phyloP scores from a whole-genome alignment of 2,797 vertebrate genomes.

The Myotis daubentonii region DNA sequence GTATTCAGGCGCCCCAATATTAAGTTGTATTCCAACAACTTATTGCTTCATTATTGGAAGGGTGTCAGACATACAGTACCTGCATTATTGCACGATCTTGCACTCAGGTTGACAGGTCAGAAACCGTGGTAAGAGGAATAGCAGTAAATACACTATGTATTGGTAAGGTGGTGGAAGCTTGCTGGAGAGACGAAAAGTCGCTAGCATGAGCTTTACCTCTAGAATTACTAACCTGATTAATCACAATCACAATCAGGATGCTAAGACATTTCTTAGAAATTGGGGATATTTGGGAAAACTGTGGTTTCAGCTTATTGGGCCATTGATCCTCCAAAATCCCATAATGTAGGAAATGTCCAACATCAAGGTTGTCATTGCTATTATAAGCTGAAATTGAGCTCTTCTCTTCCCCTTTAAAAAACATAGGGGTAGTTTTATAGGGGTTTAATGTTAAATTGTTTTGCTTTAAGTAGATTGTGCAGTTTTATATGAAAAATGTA shows the following conservation, averaged over 20 bases:
- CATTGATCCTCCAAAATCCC: constrained; percentile 47
- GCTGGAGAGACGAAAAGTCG: constrained; percentile 81
- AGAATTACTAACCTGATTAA: constrained; percentile 81
- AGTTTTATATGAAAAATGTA: constrained; percentile 46
- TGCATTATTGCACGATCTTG: constrained; percentile 91
- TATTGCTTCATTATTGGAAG: constrained; percentile 91
- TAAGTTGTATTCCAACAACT: constrained; percentile 89
- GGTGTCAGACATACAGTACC: constrained; percentile 89
- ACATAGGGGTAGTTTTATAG: constrained; percentile 61
- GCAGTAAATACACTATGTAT: constrained; percentile 82
- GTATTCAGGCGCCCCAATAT: constrained; percentile 91
- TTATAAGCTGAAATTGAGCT: constrained; percentile 84
- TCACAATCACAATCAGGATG: constrained; percentile 81
- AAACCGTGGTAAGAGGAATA: constrained; percentile 94
- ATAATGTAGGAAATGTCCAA: constrained; percentile 65
- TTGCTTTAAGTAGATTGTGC: constrained; percentile 13
- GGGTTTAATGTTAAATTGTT: constrained; percentile 62
- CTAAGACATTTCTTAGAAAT: constrained; percentile 73
- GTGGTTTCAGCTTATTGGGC: constrained; percentile 4
- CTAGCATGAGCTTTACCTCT: constrained; percentile 83
- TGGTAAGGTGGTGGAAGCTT: constrained; percentile 85
- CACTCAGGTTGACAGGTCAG: constrained; percentile 93
- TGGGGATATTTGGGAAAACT: constrained; percentile 71
- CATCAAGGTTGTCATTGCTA: constrained; percentile 82
- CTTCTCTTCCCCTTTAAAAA: constrained; percentile 50